Evolutionary conservation across 2,888 invertebrate species (phyloP), one percentile per base, ranked within the genome.

Genomic region (Cylindroiulus punctatus): DNA sequence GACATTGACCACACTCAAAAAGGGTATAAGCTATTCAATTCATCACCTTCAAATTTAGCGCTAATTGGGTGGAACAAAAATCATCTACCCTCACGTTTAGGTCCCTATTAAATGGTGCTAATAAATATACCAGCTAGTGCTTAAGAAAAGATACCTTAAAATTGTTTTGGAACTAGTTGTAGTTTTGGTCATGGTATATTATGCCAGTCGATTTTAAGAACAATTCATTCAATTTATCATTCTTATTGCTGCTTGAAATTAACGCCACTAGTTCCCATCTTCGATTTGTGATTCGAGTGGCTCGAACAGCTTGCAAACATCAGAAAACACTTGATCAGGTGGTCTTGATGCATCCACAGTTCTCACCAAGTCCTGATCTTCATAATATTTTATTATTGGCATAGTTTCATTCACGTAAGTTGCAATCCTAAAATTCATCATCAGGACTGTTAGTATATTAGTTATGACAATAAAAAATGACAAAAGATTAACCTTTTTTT

Each of bases 361-460:
- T 88, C 93, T 93, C 3, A 98, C 96, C 81, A 96, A 92, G 84
- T 94, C 93, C 87, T 92, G 90, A 47, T 92, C 90, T 76, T 95
- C 94, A 89, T 96, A 98, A 90, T 96, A 93, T 44, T 96, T 93
- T 86, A 98, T 94, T 88, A 99, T 97, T 0, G 98, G 98, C 93
- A 96, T 93, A 0, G 98, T 97, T 89, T 96, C 96, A 88, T 94
- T 94, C 36, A 94, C 91, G 90, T 97, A 97, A 0, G 97, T 98
- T 88, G 94, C 93, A 89, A 98, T 96, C 87, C 98, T 87, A 36
- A 81, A 86, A 86, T 40, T 84, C 30, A 44, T 36, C n/a, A 19
- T 17, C 32, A 85, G 30, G 4, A 19, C 19, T 47, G 26, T 47
- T 17, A 47, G 0, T 26, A 5, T 8, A 42, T 7, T 19, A 2